Evolutionary conservation across 2,797 vertebrate genomes (phyloP).

Genomic region (Parambassis ranga): DNA sequence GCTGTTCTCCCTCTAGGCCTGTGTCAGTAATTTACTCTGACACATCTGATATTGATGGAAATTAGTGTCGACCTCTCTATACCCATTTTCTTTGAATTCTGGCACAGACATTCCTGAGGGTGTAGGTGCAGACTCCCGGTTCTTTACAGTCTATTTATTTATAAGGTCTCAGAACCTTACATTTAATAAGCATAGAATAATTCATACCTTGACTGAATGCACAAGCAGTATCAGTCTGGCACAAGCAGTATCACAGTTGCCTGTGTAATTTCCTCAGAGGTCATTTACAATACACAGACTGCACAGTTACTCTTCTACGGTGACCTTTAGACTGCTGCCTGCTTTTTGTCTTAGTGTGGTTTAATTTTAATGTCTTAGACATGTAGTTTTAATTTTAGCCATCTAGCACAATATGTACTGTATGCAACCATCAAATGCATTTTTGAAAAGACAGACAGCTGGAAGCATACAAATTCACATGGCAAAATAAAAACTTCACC

Average conservation of each 20-base stretch:
- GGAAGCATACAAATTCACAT: too few species aligned
- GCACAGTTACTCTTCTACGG: neutral
- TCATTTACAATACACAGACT: conserved; percentile 20
- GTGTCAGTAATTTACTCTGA: conserved; percentile 48
- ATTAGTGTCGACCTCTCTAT: conserved; percentile 34
- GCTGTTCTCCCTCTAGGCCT: conserved; percentile 35
- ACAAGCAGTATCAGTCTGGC: conserved; percentile 23
- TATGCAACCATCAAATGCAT: too few species aligned
- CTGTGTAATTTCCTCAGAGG: conserved; percentile 16
- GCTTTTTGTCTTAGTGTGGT: neutral
- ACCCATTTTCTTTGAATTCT: conserved; percentile 29
- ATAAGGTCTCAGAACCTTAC: conserved; percentile 18
- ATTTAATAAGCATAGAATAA: conserved; percentile 34
- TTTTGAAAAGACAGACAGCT: too few species aligned
- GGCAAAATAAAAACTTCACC: too few species aligned
- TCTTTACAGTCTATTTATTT: conserved; percentile 24
- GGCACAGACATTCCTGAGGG: conserved; percentile 27
- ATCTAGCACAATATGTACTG: too few species aligned
- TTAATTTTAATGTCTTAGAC: neutral
- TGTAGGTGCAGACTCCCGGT: neutral
- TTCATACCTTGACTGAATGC: conserved; percentile 10
- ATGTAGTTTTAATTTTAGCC: too few species aligned
- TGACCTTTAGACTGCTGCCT: neutral
- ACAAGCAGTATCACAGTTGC: too few species aligned
- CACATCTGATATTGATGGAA: conserved; percentile 61